These are phyloP conservation scores for Chromoteleia sp. DNA, from an alignment of 2,888 invertebrate genomes.

Conservation along the genomic window DNA sequence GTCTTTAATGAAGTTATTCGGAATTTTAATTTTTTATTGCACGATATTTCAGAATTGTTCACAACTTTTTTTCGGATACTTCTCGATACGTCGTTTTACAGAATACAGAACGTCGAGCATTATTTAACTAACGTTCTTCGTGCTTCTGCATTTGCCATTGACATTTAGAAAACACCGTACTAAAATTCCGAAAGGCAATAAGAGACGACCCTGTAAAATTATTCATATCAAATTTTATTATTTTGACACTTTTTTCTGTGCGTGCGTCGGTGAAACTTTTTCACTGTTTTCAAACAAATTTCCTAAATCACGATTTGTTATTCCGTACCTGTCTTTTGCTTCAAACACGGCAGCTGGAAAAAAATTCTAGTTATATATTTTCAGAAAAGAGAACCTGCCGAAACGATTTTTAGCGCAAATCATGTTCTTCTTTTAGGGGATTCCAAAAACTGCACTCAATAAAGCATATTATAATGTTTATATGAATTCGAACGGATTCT, in stretches of 20 bases:
- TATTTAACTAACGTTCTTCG: slow-evolving; percentile 44
- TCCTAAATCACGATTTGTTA: slow-evolving; percentile 52
- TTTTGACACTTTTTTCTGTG: slow-evolving; percentile 42
- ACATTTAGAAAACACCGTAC: slow-evolving; percentile 30
- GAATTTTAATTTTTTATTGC: slow-evolving; percentile 21
- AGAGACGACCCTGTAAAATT: slow-evolving; percentile 52
- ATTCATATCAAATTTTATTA: slow-evolving; percentile 60
- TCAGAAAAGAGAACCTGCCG: slow-evolving; percentile 50
- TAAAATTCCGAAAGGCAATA: slow-evolving; percentile 37
- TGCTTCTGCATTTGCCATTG: slow-evolving; percentile 61
- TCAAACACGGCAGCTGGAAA: slow-evolving; percentile 30
- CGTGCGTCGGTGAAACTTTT: slow-evolving; percentile 32
- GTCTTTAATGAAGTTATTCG: slow-evolving; percentile 28
- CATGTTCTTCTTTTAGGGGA: slow-evolving; percentile 48
- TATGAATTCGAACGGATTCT: slow-evolving; percentile 59
- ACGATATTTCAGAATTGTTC: slow-evolving; percentile 7
- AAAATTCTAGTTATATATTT: slow-evolving; percentile 45
- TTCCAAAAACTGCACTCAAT: slow-evolving; percentile 60
- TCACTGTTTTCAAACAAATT: slow-evolving; percentile 59
- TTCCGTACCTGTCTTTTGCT: slow-evolving; percentile 41
- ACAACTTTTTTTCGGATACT: slow-evolving; percentile 11
- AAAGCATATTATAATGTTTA: slow-evolving; percentile 62
- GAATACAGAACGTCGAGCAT: neutral
- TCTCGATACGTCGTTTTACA: slow-evolving; percentile 8
- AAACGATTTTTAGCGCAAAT: slow-evolving; percentile 61